Evolutionary conservation across 2,797 vertebrate genomes (phyloP), one percentile per base, ranked within the genome.

Genomic region (Anabacerthia variegaticeps): DNA sequence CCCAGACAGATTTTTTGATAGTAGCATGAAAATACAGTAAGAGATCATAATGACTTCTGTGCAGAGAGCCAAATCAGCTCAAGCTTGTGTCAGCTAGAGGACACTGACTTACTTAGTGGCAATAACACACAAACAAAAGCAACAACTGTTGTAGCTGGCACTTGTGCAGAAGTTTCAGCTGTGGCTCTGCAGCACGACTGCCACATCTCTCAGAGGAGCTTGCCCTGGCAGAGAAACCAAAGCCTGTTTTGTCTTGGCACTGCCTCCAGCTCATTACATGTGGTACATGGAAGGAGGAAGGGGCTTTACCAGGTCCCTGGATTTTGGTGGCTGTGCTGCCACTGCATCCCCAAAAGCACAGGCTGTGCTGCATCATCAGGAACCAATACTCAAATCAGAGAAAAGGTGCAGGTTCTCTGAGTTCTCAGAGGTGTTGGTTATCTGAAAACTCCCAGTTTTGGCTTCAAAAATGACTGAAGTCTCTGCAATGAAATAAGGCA

Each of bases 141-240:
- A 84, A 43, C 80, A 77, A 89, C 68, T 62, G 55, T 20, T 41
- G 66, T 30, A 51, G 52, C 27, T 96, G 93, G 83, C 80, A 43
- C 59, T 69, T 56, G 1, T 46, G 85, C 84, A 92, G 76, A 43
- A 67, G 71, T 78, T 92, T 86, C 83, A 85, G 90, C 74, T 79
- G 80, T 48, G 88, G 37, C 26, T 88, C 56, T 0, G 0, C 52
- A 34, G 63, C 39, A 1, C 1, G 26, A 17, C 73, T 59, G 67
- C 73, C 55, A 27, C 3, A 0, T 73, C 19, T 88, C 43, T 90
- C 55, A 26, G 43, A 48, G 7, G 5, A 10, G 55, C 34, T 68
- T 36, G 23, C 10, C n/a, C 52, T 91, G 85, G 61, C 76, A 81
- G 69, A 43, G 73, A 20, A 89, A 19, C 7, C n/a, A 51, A 77